Evolutionary conservation across 2,113 vertebrate species (phyloP), one percentile per base, ranked within the genome.

Genomic region (Poeciliopsis occidentalis): DNA sequence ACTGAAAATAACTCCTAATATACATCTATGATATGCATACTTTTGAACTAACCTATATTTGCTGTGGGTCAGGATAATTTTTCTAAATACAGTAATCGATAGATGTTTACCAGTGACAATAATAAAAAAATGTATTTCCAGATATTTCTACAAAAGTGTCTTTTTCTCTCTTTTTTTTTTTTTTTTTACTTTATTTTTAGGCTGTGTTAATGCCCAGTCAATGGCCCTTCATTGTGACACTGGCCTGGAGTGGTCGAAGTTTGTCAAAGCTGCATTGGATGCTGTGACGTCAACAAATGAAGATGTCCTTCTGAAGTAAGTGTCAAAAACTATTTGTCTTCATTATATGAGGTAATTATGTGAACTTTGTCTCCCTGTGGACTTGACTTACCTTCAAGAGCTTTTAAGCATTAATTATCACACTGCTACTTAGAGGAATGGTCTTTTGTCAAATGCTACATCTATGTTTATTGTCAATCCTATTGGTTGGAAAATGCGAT

Each of bases 141-240:
- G 12, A 44, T 44, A 7, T 44, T 44, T 13, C 13, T 17, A 22
- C 19, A 54, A 47, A 47, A 4, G 4, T 47, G 44, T 37, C 19
- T 24, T 22, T 39, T n/a, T 57, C 47, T 27, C 68, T n/a, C 19
- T 24, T 22, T 39, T n/a, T 57, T 39, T 27, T 65, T n/a, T 41
- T 41, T 41, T 41, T 15, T 15, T 31, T 0, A 65, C 17, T 61
- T n/a, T 34, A 47, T 31, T 65, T 47, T 47, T 62, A 93, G 91
- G 92, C 75, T 83, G 74, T n/a, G 12, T 81, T 26, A 12, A 86
- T 47, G 44, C 17, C 30, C 30, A 63, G 1, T 30, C 27, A 63
- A 30, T 30, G 15, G 15, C 12, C 6, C 7, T 30, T 63, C 27
- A 30, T 31, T 29, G 51, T 57, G 24, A n/a, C 24, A 57, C 51